Conservation (phyloP, 2,797 vertebrate species). For the Odontamblyopus rebecca region DNA sequence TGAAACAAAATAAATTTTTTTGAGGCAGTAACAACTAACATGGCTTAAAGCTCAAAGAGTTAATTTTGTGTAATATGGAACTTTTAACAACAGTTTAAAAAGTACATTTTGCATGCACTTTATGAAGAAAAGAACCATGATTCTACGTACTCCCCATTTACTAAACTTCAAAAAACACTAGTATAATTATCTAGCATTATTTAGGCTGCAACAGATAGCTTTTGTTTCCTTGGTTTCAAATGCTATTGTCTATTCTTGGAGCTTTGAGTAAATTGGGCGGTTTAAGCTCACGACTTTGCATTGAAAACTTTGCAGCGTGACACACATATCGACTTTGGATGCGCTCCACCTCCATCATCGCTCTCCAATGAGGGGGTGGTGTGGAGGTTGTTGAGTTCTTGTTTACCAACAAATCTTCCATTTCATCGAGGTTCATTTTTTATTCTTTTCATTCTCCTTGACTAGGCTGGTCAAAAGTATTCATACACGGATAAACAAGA, state of each 20-base stretch:
- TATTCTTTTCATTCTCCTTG: neutral
- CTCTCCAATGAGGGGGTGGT: conserved; percentile 1
- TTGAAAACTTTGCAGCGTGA: conserved; percentile 14
- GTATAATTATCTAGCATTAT: neutral
- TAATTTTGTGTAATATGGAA: no score
- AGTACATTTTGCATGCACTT: neutral
- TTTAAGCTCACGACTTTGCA: conserved; percentile 3
- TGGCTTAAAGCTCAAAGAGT: no score
- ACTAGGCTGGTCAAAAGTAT: neutral
- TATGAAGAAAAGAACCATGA: neutral
- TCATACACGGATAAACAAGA: no score
- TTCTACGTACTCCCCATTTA: neutral
- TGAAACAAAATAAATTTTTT: no score
- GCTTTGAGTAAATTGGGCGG: neutral
- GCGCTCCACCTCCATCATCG: neutral
- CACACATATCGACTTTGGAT: conserved; percentile 11
- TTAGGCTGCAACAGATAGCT: neutral
- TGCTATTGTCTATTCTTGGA: neutral
- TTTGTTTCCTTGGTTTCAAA: conserved; percentile 1
- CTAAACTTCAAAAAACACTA: neutral
- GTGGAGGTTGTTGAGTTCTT: conserved; percentile 5
- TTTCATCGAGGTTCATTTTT: neutral
- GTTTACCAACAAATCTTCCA: conserved; percentile 11
- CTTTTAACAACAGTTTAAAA: neutral
- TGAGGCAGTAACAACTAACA: no score